Evolutionary conservation across 2,113 vertebrate species (phyloP).

Genomic region (Stegastes partitus): DNA sequence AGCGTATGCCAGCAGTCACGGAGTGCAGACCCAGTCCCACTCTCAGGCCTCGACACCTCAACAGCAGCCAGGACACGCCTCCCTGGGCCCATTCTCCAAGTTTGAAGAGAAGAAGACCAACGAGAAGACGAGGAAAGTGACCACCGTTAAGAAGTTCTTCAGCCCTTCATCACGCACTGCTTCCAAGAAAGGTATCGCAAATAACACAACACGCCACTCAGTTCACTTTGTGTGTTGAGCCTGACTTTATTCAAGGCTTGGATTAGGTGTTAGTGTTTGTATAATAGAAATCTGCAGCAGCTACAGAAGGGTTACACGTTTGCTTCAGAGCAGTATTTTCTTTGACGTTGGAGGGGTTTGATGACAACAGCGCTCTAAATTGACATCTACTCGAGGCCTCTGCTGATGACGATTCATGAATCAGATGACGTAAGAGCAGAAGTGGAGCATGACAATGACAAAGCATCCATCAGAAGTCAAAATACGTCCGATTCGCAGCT

Average conservation of each 20-base stretch:
- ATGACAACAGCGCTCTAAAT: too few species aligned
- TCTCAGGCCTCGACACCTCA: slow-evolving; percentile 86
- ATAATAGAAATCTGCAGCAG: too few species aligned
- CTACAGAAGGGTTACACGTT: too few species aligned
- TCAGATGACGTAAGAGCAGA: neutral
- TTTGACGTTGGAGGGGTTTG: too few species aligned
- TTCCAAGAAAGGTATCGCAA: slow-evolving; percentile 91
- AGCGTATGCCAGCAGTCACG: slow-evolving; percentile 94
- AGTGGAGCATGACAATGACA: too few species aligned
- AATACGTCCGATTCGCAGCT: too few species aligned
- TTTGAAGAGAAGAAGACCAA: slow-evolving; percentile 99
- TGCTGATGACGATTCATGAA: neutral
- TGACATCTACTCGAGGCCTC: neutral
- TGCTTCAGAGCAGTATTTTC: neutral
- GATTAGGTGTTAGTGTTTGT: too few species aligned
- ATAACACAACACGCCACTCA: neutral
- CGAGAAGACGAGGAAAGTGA: slow-evolving; percentile 96
- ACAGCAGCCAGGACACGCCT: slow-evolving; percentile 83
- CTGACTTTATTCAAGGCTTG: too few species aligned
- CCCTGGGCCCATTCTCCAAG: slow-evolving; percentile 93
- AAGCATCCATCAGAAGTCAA: too few species aligned
- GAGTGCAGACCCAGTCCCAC: slow-evolving; percentile 71
- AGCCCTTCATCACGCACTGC: slow-evolving; percentile 92
- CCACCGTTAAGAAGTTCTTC: slow-evolving; percentile 99
- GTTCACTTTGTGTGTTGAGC: neutral